Conservation (phyloP, 2,113 vertebrate genomes). For the Lampris incognitus region DNA sequence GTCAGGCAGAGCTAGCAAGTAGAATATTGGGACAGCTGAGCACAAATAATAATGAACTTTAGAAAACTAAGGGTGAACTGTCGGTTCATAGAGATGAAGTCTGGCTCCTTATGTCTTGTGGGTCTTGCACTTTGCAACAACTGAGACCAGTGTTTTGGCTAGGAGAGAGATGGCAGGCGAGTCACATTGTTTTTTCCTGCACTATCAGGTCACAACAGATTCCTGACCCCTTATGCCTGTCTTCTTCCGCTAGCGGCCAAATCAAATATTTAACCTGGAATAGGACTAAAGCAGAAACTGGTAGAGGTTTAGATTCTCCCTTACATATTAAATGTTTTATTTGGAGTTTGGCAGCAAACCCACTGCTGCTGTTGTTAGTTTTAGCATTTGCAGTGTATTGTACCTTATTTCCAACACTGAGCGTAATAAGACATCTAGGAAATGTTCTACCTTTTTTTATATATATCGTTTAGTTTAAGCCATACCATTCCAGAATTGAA, state of each 20-base stretch:
- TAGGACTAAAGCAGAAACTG: slow-evolving; percentile 16
- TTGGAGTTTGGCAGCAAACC: too few species aligned
- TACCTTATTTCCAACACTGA: neutral
- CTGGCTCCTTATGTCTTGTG: too few species aligned
- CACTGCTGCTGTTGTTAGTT: too few species aligned
- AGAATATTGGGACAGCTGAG: too few species aligned
- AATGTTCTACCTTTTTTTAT: neutral
- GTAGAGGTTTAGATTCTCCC: neutral
- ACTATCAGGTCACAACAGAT: slow-evolving; percentile 83
- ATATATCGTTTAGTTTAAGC: neutral
- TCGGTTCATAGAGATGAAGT: too few species aligned
- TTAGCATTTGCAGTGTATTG: too few species aligned
- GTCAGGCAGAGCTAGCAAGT: too few species aligned
- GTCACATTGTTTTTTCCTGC: slow-evolving; percentile 82
- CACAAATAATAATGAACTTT: too few species aligned
- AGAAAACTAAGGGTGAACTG: too few species aligned
- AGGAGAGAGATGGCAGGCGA: slow-evolving; percentile 80
- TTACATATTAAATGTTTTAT: neutral
- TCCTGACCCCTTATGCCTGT: slow-evolving; percentile 75
- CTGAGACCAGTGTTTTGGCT: slow-evolving; percentile 88
- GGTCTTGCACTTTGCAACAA: too few species aligned
- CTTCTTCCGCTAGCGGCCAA: slow-evolving; percentile 82
- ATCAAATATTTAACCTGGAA: slow-evolving; percentile 89
- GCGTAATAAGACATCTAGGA: too few species aligned
- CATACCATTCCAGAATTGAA: neutral